phyloP scores from a whole-genome alignment of 2,797 vertebrate genomes.

The Anas georgica region DNA sequence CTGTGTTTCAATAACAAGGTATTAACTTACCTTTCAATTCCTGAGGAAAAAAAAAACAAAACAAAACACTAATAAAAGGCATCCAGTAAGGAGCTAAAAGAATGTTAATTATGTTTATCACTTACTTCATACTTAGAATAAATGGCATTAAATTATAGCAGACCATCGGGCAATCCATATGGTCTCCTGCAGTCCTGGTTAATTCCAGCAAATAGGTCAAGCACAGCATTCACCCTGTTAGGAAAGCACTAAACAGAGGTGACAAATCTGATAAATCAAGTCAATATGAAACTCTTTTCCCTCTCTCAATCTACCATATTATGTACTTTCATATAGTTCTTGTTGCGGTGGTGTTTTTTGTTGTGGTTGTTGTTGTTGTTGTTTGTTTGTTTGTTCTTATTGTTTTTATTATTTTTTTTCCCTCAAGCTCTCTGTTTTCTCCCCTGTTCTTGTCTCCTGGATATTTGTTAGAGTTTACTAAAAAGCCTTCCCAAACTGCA shows the following conservation, averaged over 20 bases:
- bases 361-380: too few relatives aligned
- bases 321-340: not conserved
- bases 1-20: slow-evolving; percentile 72
- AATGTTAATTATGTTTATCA: slow-evolving; percentile 79
- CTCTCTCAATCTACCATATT: not conserved
- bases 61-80: slow-evolving; percentile 68
- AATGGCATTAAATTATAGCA: slow-evolving; percentile 76
- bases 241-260: slow-evolving; percentile 69
- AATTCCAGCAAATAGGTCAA: slow-evolving; percentile 79
- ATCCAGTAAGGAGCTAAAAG: slow-evolving; percentile 65
- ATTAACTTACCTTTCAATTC: slow-evolving; percentile 74
- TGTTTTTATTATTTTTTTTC: not conserved
- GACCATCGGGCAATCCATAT: slow-evolving; percentile 81
- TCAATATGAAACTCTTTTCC: slow-evolving; percentile 43
- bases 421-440: not conserved
- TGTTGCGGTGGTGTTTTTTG: not conserved
- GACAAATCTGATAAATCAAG: slow-evolving; percentile 54
- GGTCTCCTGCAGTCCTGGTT: slow-evolving; percentile 69
- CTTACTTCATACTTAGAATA: slow-evolving; percentile 76
- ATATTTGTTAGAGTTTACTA: not conserved
- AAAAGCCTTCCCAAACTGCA: slow-evolving; percentile 2
- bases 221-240: slow-evolving; percentile 64
- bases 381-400: not conserved
- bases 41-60: slow-evolving; percentile 42
- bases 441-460: not conserved